These are phyloP conservation scores for Portunus trituberculatus DNA, from an alignment of 1,140 invertebrate genomes.

Conservation along the genomic window DNA sequence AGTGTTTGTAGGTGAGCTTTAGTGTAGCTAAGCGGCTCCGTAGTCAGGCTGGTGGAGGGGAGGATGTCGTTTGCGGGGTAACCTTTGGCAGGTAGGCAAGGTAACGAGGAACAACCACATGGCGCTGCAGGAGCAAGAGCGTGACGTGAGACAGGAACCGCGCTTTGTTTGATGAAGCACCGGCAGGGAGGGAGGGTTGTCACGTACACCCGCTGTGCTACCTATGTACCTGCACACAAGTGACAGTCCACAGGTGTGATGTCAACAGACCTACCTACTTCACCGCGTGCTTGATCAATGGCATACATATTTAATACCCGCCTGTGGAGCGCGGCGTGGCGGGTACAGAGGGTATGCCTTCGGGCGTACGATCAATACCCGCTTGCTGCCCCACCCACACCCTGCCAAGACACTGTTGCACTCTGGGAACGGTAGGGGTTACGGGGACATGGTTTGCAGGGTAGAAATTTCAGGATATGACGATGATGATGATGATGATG, in stretches of 20 bases:
- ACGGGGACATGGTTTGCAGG: no score
- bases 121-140: not conserved
- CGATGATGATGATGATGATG: not conserved
- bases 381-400: not conserved
- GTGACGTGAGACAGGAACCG: not conserved
- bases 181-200: not conserved
- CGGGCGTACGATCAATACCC: not conserved
- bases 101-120: not conserved
- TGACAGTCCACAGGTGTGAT: not conserved
- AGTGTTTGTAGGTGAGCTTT: slow-evolving; percentile 2
- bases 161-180: not conserved
- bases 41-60: not conserved
- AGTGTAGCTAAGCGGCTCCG: not conserved
- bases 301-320: not conserved
- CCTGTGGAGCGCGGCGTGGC: not conserved
- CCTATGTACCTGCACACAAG: no score
- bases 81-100: not conserved
- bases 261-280: not conserved
- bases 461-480: not conserved
- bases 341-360: not conserved
- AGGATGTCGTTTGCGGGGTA: not conserved
- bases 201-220: no score
- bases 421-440: no score
- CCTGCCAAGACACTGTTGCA: not conserved
- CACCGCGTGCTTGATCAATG: not conserved